phyloP scores from a whole-genome alignment of 1,140 invertebrate species.

The Euura saliciscinereae region DNA sequence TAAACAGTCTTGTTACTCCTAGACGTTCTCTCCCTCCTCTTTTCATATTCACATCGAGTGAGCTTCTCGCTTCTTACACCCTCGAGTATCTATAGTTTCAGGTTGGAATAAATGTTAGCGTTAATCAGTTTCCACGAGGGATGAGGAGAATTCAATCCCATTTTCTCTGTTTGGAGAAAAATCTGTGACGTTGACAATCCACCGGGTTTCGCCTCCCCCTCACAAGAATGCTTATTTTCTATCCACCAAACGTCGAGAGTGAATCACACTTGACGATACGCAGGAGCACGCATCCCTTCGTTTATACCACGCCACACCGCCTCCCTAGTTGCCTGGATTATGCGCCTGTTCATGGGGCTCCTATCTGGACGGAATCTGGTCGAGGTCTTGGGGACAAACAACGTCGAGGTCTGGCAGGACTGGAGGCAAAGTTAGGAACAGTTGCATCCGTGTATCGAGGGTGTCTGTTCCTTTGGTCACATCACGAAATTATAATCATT shows the following conservation, averaged over 20 bases:
- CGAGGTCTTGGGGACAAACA: neutral
- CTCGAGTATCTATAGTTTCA: too few species aligned
- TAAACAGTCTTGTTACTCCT: slow-evolving; percentile 25
- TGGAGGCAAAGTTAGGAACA: neutral
- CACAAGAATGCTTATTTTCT: neutral
- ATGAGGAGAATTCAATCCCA: too few species aligned
- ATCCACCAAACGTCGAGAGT: slow-evolving; percentile 3
- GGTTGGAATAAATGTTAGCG: too few species aligned
- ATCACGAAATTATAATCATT: neutral
- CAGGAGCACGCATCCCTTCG: neutral
- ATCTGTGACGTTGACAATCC: too few species aligned
- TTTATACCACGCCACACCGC: neutral
- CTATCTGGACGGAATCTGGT: neutral
- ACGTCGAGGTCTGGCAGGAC: neutral
- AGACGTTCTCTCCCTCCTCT: too few species aligned
- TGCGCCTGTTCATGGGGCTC: neutral
- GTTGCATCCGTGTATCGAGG: neutral
- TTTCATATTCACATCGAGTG: too few species aligned
- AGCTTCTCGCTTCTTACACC: too few species aligned
- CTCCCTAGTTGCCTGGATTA: neutral
- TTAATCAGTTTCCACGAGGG: too few species aligned
- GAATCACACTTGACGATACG: neutral
- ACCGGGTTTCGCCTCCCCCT: neutral
- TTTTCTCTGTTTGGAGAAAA: too few species aligned
- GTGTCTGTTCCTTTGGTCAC: neutral